Evolutionary conservation across 2,888 invertebrate genomes (phyloP), one percentile per base, ranked within the genome.

Genomic region (Catotricha subobsoleta): DNA sequence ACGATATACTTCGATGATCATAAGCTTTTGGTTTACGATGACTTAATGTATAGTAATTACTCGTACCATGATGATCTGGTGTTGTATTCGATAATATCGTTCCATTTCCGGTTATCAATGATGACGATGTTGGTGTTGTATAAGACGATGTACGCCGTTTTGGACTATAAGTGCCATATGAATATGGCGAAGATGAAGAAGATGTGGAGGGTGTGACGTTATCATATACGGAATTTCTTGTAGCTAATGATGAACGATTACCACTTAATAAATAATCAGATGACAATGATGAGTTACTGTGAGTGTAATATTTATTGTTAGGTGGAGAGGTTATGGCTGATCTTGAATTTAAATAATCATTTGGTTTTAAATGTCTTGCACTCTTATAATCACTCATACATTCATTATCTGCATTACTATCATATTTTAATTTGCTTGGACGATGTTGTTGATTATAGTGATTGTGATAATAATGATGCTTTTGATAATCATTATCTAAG

Each of bases 281-380:
- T 40, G 33, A 18, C 30, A 29, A 18, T 39, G 33, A 38, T 41
- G 41, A 33, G 20, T 35, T 7, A 10, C 5, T 18, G 15, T 7
- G 31, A 23, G 34, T 6, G 12, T 35, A 20, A 16, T 29, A 19
- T 36, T 16, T 36, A 4, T 12, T 29, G 15, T 42, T 36, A 2
- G 20, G 40, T 19, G 33, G 39, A 12, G 29, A 29, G 8, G 36
- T 34, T 6, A 34, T 27, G 13, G 58, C 60, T 60, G 59, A 61
- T 61, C 60, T 60, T 62, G 62, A 62, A 60, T 62, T 62, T 60
- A 62, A 62, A 59, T 36, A 36, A 7, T 36, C 28, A 28, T 28
- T 38, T 12, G 40, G 27, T 34, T 40, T 40, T 8, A 3, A 3
- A 5, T 12, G 9, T 28, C n/a, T 28, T 28, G 9, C 10, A 28